Evolutionary conservation across 2,797 vertebrate genomes (phyloP).

Genomic region (Tokudaia muenninki): DNA sequence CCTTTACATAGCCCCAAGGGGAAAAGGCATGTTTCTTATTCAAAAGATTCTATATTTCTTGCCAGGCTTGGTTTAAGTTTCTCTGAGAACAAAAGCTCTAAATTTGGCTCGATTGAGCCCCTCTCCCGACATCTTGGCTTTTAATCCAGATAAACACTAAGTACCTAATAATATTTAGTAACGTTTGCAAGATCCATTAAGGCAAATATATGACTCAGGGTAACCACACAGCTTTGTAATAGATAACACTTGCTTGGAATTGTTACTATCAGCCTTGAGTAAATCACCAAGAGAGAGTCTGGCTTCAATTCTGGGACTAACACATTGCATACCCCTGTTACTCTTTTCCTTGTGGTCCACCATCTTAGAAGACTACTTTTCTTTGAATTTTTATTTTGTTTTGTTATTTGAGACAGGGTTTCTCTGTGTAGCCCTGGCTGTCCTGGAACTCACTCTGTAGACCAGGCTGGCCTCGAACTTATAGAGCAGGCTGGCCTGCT

Average conservation of each 20-base stretch:
- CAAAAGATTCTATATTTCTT: neutral
- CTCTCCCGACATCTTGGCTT: neutral
- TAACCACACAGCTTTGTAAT: constrained; percentile 36
- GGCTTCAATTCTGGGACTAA: constrained; percentile 12
- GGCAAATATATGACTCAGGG: constrained; percentile 34
- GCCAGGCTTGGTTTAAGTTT: constrained; percentile 26
- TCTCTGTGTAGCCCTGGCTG: neutral
- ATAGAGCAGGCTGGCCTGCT: neutral
- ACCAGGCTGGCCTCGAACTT: neutral
- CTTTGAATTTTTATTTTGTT: neutral
- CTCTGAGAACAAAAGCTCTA: constrained; percentile 38
- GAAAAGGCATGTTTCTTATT: neutral
- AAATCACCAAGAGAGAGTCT: constrained; percentile 55
- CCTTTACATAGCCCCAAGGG: neutral
- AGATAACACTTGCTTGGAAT: constrained; percentile 40
- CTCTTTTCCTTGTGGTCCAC: neutral
- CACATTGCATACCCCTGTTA: neutral
- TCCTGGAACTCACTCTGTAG: neutral
- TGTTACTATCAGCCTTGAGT: constrained; percentile 49
- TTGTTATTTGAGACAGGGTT: neutral
- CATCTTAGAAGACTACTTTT: neutral
- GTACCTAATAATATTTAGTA: constrained; percentile 58
- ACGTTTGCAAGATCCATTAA: constrained; percentile 42
- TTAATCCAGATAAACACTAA: neutral
- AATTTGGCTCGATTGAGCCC: constrained; percentile 3